Conservation (phyloP, 2,113 vertebrate genomes). For the Galemys pyrenaicus region DNA sequence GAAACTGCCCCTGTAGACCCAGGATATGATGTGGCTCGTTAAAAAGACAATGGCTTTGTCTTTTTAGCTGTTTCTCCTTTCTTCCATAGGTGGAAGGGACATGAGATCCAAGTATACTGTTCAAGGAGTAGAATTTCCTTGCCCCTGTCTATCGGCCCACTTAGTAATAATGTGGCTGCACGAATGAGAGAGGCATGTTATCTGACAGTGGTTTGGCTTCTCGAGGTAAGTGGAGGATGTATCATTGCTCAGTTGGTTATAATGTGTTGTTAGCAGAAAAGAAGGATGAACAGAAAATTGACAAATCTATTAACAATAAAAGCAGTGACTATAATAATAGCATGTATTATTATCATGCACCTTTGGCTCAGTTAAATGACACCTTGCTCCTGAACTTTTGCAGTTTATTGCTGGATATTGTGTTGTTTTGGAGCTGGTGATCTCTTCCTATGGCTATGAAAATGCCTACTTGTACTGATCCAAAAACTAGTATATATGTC, state of each 20-base stretch:
- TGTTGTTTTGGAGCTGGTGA: background rate
- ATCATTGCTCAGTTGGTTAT: background rate
- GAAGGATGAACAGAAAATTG: background rate
- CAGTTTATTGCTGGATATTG: background rate
- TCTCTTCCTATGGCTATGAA: background rate
- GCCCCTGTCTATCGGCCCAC: background rate
- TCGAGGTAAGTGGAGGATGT: background rate
- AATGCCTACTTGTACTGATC: background rate
- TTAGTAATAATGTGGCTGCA: background rate
- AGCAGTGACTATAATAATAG: background rate
- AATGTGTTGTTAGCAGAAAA: background rate
- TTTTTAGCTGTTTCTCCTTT: constrained; percentile 16
- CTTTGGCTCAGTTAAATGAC: background rate
- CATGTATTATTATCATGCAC: background rate
- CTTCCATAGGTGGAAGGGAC: background rate
- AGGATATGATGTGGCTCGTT: background rate
- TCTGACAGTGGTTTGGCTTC: background rate
- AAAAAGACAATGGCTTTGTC: background rate
- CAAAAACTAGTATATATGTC: background rate
- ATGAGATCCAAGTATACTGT: background rate
- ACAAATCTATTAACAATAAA: background rate
- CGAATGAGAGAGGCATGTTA: background rate
- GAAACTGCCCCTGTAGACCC: background rate
- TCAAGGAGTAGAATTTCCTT: background rate
- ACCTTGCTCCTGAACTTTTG: background rate